phyloP scores from a whole-genome alignment of 2,888 invertebrate genomes.

The Apantesis nais region DNA sequence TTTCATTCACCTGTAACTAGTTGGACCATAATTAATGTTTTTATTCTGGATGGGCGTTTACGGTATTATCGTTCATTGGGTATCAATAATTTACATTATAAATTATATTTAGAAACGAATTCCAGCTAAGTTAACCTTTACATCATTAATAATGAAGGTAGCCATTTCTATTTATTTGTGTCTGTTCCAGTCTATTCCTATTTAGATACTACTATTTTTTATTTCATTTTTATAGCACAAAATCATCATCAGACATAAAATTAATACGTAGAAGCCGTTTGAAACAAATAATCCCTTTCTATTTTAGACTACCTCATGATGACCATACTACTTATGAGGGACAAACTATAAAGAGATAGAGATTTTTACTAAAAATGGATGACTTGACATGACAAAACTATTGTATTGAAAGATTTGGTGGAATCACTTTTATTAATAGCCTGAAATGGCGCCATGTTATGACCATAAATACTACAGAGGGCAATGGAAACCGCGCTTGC shows the following conservation, averaged over 20 bases:
- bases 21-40: conserved; percentile 46
- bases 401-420: not conserved
- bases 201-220: no score
- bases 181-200: no score
- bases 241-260: no score
- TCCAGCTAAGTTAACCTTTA: not conserved
- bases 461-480: conserved; percentile 60
- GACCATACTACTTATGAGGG: no score
- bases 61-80: not conserved
- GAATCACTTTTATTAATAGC: conserved; percentile 10
- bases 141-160: no score
- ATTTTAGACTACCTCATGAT: no score
- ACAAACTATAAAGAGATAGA: not conserved
- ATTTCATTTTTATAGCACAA: no score
- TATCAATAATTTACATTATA: not conserved
- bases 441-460: conserved; percentile 49
- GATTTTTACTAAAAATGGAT: not conserved
- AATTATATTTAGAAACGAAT: not conserved
- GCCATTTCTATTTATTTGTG: no score
- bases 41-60: conserved; percentile 19
- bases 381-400: no score
- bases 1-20: conserved; percentile 74
- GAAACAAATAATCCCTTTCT: no score
- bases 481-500: conserved; percentile 65
- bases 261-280: no score